phyloP scores from a whole-genome alignment of 2,113 vertebrate species.

The Nyctibius bracteatus region DNA sequence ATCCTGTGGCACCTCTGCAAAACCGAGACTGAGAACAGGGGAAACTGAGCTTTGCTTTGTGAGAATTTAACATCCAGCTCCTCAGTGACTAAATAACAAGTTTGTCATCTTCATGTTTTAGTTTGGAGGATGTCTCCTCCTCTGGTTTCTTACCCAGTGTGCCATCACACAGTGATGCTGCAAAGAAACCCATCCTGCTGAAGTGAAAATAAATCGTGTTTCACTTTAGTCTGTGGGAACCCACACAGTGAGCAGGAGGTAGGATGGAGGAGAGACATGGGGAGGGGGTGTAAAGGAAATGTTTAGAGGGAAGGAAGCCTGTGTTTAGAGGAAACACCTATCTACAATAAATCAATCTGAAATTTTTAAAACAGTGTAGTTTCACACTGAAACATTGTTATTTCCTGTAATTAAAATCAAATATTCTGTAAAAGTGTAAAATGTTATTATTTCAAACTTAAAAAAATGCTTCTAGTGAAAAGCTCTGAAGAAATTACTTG shows the following conservation, averaged over 20 bases:
- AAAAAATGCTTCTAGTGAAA: background rate
- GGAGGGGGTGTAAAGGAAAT: accelerated
- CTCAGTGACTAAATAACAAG: background rate
- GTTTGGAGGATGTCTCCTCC: background rate
- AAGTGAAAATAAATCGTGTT: background rate
- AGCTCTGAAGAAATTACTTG: background rate
- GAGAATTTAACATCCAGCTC: background rate
- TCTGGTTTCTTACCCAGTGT: background rate
- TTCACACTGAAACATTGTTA: background rate
- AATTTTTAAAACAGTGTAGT: background rate
- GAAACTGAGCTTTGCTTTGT: background rate
- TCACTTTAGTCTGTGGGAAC: background rate
- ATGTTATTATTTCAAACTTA: background rate
- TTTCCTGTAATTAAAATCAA: background rate
- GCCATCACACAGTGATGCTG: accelerated
- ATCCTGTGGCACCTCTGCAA: background rate
- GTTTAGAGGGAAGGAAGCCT: background rate
- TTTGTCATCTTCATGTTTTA: accelerated
- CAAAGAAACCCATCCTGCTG: background rate
- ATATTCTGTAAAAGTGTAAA: background rate
- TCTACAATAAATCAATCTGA: background rate
- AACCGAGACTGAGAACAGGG: background rate
- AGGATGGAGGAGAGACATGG: background rate
- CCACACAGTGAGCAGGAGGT: accelerated
- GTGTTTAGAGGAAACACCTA: background rate